These are phyloP conservation scores for Pheosia tremula DNA, from an alignment of 2,888 invertebrate genomes.

Conservation along the genomic window DNA sequence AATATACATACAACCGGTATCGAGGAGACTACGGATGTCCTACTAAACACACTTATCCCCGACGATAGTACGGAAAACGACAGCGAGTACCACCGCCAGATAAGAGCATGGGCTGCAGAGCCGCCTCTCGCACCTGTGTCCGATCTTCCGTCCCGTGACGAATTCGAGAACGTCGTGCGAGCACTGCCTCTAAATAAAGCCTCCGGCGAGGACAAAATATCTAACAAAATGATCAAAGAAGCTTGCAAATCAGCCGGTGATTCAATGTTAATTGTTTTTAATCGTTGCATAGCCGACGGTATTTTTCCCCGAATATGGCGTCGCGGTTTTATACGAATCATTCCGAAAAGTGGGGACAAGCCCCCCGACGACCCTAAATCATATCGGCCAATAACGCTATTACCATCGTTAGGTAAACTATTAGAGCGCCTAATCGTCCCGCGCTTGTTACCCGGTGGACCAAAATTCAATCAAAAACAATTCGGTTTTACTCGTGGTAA, in stretches of 20 bases:
- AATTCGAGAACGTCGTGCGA: neutral
- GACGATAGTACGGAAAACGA: neutral
- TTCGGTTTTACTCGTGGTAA: no score
- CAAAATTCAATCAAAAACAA: no score
- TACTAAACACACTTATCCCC: no score
- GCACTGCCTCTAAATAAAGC: constrained; percentile 5
- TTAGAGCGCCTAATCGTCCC: constrained; percentile 8
- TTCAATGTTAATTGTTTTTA: constrained; percentile 4
- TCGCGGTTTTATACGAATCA: constrained; percentile 14
- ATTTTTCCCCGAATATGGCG: constrained; percentile 19
- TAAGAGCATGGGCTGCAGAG: no score
- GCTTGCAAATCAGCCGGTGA: constrained; percentile 1
- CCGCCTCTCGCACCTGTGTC: no score
- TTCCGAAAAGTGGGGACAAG: constrained; percentile 30
- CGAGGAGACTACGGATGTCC: no score
- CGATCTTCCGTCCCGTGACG: no score
- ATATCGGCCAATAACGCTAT: constrained; percentile 31
- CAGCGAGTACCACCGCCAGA: no score
- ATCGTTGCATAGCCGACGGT: constrained; percentile 11
- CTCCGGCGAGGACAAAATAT: constrained; percentile 5
- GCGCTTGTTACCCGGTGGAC: constrained; percentile 3
- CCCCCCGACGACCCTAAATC: constrained; percentile 25
- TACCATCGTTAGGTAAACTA: constrained; percentile 24
- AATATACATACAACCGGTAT: no score
- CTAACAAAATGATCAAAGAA: neutral